A percentile compares a stretch with the other conserved stretches of the same genome.
These are phyloP conservation scores for Zosterops hypoxanthus DNA, from an alignment of 2,113 vertebrate genomes.

Conservation along the genomic window DNA sequence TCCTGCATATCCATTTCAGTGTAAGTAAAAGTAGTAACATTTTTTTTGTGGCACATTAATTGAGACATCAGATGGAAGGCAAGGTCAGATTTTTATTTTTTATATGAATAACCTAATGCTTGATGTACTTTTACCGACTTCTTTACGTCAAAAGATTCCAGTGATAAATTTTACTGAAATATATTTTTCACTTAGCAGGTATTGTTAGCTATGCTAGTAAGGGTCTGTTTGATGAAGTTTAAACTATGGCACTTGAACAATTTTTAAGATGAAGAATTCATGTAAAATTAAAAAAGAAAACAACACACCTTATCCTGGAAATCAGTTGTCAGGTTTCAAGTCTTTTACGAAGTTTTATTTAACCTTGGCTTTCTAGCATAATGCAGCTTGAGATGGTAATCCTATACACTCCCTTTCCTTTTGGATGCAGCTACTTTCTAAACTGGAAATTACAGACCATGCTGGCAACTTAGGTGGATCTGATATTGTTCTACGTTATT, in stretches of 20 bases:
- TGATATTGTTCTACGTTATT: slow-evolving; percentile 43
- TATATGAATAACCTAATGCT: neutral
- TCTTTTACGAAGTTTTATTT: neutral
- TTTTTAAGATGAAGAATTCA: neutral
- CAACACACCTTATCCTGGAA: neutral
- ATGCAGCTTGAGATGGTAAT: slow-evolving; percentile 16
- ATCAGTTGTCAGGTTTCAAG: neutral
- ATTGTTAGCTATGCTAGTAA: neutral
- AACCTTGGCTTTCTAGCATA: neutral
- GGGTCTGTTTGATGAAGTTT: neutral
- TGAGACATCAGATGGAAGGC: neutral
- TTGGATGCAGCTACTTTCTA: neutral
- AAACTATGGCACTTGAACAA: neutral
- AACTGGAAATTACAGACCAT: slow-evolving; percentile 13
- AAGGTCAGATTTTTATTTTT: neutral
- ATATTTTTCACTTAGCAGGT: neutral
- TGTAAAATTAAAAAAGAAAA: neutral
- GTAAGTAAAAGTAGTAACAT: neutral
- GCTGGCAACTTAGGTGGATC: slow-evolving; percentile 4
- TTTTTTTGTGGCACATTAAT: neutral
- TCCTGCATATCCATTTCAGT: neutral
- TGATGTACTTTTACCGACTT: neutral
- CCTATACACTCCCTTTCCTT: neutral
- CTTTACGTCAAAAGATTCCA: neutral
- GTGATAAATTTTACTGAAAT: neutral